Evolutionary conservation across 1,140 invertebrate species (phyloP).

Genomic region (Paraescarpia echinospica): DNA sequence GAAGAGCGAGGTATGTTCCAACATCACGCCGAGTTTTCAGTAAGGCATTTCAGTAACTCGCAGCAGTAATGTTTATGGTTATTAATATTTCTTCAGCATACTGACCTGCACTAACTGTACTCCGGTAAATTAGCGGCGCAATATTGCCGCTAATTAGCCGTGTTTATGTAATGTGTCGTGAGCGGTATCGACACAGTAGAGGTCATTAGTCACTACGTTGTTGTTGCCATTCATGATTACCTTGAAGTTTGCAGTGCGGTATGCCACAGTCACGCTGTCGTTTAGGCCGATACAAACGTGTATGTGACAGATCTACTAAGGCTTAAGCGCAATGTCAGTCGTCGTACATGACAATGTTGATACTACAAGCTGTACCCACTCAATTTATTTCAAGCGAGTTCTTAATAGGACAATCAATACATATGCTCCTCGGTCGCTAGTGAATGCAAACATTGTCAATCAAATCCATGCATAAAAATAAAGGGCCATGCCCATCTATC

Average conservation of each 20-base stretch:
- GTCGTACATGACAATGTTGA: background rate
- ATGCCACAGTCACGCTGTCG: background rate
- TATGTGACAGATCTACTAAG: background rate
- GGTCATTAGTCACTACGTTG: background rate
- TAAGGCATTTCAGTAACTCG: no score
- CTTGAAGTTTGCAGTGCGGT: background rate
- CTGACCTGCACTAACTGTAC: background rate
- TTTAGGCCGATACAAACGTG: background rate
- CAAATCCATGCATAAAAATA: no score
- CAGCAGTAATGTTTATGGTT: background rate
- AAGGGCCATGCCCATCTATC: no score
- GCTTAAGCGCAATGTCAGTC: background rate
- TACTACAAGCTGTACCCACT: background rate
- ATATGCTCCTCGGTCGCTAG: no score
- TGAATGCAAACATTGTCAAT: no score
- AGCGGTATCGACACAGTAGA: background rate
- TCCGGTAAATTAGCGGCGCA: background rate
- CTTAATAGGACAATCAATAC: no score
- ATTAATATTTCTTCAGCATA: background rate
- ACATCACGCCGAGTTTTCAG: background rate
- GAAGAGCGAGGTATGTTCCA: slow-evolving; percentile 4
- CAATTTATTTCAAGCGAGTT: no score
- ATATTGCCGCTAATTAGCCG: background rate
- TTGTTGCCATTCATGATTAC: background rate
- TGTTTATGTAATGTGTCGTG: background rate